phyloP scores from a whole-genome alignment of 2,888 invertebrate species.

The Epistrophe grossulariae region DNA sequence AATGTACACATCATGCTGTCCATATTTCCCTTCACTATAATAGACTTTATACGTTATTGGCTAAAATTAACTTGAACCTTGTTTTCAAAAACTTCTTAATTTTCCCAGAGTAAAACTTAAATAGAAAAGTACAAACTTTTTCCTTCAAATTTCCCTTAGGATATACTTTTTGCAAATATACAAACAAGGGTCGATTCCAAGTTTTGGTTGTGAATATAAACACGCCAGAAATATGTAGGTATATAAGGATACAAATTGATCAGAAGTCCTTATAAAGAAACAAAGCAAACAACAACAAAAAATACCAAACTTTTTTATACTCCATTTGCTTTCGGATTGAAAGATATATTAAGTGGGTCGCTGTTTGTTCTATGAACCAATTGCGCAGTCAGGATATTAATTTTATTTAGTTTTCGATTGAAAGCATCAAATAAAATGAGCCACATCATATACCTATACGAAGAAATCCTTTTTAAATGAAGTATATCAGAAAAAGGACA shows the following conservation, averaged over 20 bases:
- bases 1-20: slow-evolving; percentile 37
- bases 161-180: slow-evolving; percentile 1
- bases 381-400: not conserved
- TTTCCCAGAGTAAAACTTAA: slow-evolving; percentile 30
- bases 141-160: slow-evolving; percentile 12
- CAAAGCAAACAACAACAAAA: slow-evolving; percentile 49
- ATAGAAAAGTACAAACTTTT: slow-evolving; percentile 19
- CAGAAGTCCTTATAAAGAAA: not conserved
- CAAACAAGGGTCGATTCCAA: not conserved
- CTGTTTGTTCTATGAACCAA: not conserved
- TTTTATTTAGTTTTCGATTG: slow-evolving; percentile 64
- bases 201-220: slow-evolving; percentile 8
- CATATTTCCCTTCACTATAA: slow-evolving; percentile 25
- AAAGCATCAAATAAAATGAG: slow-evolving; percentile 36
- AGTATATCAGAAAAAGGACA: slow-evolving; percentile 19
- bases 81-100: slow-evolving; percentile 29
- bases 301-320: slow-evolving; percentile 78
- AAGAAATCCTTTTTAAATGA: slow-evolving; percentile 27
- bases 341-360: slow-evolving; percentile 80
- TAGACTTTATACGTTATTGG: not conserved
- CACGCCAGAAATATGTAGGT: not conserved
- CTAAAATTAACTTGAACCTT: slow-evolving; percentile 24
- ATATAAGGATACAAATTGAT: not conserved
- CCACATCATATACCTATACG: not conserved
- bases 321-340: slow-evolving; percentile 83